phyloP scores from a whole-genome alignment of 2,888 invertebrate genomes.

The Tenthredo mesomela region DNA sequence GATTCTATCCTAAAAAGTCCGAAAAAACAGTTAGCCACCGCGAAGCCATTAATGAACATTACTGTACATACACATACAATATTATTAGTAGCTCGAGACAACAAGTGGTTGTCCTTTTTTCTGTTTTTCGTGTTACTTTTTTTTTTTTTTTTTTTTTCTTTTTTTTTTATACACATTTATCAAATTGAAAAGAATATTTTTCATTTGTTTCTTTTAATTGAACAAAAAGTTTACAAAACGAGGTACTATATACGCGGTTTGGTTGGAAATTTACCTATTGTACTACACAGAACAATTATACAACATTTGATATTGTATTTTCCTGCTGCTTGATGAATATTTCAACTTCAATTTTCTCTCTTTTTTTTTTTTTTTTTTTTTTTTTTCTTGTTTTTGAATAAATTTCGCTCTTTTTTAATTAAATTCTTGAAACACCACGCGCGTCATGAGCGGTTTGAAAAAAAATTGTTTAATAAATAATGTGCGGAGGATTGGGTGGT shows the following conservation, averaged over 20 bases:
- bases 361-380: background rate
- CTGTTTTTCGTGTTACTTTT: too few species aligned
- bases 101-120: slow-evolving; percentile 1
- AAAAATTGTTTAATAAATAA: background rate
- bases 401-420: background rate
- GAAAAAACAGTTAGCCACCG: too few species aligned
- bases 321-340: too few species aligned
- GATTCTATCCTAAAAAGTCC: too few species aligned
- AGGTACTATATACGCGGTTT: background rate
- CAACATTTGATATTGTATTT: background rate
- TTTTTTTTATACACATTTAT: background rate
- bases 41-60: too few species aligned
- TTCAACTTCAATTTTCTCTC: too few species aligned
- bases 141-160: too few species aligned
- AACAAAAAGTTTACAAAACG: background rate
- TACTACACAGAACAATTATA: background rate
- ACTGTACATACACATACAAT: background rate
- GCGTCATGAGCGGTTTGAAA: background rate
- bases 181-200: background rate
- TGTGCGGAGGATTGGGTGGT: too few species aligned
- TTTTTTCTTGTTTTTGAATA: too few species aligned
- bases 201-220: background rate
- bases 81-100: too few species aligned
- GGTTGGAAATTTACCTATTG: background rate
- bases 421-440: background rate